Percentiles rank a stretch among this genome's conserved stretches.
Evolutionary conservation across 2,888 invertebrate genomes (phyloP).

Genomic region (Acanthosepion esculentum): DNA sequence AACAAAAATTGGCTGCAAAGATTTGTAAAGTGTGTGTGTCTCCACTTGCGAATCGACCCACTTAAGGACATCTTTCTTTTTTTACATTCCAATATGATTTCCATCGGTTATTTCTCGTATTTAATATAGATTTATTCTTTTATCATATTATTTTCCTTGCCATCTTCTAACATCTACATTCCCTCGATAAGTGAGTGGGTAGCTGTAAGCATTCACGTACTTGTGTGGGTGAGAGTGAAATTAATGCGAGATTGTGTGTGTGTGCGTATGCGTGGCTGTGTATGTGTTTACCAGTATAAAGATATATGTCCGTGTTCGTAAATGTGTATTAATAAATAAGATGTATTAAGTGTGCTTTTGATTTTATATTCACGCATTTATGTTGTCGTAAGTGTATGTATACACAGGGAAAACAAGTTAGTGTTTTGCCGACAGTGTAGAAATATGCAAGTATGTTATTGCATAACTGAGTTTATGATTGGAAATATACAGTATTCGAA

Average conservation of each 20-base stretch:
- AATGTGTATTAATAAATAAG: not conserved
- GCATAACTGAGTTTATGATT: too few relatives aligned
- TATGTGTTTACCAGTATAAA: not conserved
- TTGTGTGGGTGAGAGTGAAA: not conserved
- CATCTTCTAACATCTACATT: constrained; percentile 6
- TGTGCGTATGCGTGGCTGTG: not conserved
- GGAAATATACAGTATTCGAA: too few relatives aligned
- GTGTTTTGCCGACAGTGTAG: too few relatives aligned
- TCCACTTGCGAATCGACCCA: constrained; percentile 4
- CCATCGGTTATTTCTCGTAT: not conserved
- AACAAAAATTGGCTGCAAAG: not conserved
- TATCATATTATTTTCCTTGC: not conserved
- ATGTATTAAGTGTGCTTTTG: too few relatives aligned
- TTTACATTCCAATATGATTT: not conserved
- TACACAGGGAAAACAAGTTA: not conserved
- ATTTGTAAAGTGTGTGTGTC: not conserved
- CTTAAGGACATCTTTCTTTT: not conserved
- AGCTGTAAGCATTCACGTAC: not conserved
- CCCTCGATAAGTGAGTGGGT: too few relatives aligned
- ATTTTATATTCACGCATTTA: not conserved
- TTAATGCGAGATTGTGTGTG: not conserved
- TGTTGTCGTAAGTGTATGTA: not conserved
- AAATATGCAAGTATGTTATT: too few relatives aligned
- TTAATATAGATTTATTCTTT: not conserved
- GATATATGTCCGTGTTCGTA: not conserved